Base-by-base conservation (phyloP, 2,888 invertebrate genomes). In the Cephus spinipes region DNA sequence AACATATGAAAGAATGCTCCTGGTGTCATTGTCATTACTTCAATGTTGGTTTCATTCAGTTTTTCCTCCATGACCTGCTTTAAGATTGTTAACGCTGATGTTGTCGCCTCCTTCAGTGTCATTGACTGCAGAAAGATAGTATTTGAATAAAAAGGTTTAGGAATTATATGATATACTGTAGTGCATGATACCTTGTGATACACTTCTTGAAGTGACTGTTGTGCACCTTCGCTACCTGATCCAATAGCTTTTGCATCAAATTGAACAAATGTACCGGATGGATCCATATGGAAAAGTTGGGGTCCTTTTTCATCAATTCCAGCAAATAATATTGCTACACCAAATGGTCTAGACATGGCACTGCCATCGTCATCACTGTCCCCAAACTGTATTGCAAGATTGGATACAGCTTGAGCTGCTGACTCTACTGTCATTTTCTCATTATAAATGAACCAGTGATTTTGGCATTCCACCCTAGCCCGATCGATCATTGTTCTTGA, bases 11-110 rank as follows among this genome's bases (percentile, higher is more conserved):
- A 99, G 87, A 96, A 93, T 33, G 94, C 94, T 34, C 93, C 93
- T 0, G 96, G 96, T 0, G 98, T 98, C 94, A 99, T 97, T 68
- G 97, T 97, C 92, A 98, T 98, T 83, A 99, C 97, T 93, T 99
- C 99, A 77, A 99, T 98, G 92, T 99, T 99, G 78, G 96, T 97
- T 80, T 98, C 97, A 81, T 97, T 99, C 3, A 99, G 93, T 92
- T 99, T 99, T 92, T 99, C 99, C 91, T 99, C 99, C 99, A 99
- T 99, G 0, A 99, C 99, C 92, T 99, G 99, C 92, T 99, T 99
- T 33, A 99, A 93, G 87, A 99, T 99, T 15, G 96, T 97, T 77
- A 99, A 93, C 0, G 98, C 96, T 23, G 97, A 93, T 89, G 97
- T 97, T 81, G 97, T 96, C 0, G 99, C 99, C 93, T 99, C 99